Evolutionary conservation across 2,797 vertebrate genomes (phyloP).

Genomic region (Eleutherodactylus coqui): DNA sequence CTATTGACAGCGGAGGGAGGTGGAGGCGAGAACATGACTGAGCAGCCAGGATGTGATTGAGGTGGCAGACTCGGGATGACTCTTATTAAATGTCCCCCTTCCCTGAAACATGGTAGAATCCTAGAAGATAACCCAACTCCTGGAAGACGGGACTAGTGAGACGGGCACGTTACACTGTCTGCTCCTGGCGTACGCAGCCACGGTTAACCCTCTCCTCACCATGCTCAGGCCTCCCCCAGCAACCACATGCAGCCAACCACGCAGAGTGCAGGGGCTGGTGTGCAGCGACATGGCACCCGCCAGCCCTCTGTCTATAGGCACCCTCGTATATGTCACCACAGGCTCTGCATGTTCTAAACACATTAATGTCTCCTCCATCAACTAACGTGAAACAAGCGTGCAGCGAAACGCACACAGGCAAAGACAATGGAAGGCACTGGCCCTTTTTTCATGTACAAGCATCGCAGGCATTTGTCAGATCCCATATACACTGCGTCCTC

Average conservation of each 20-base stretch:
- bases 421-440: constrained; percentile 5
- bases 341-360: background rate
- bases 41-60: constrained; percentile 1
- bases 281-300: background rate
- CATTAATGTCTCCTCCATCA: background rate
- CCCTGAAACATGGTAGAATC: background rate
- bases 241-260: constrained; percentile 37
- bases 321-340: background rate
- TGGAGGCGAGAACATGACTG: constrained; percentile 1
- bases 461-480: background rate
- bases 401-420: background rate
- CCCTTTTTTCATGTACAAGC: constrained; percentile 18
- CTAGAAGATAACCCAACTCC: constrained; percentile 13
- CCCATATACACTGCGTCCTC: background rate
- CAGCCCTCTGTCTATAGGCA: background rate
- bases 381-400: too few species aligned
- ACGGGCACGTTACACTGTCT: constrained; percentile 26
- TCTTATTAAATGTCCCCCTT: constrained; percentile 14
- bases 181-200: background rate
- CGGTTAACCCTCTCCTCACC: constrained; percentile 23
- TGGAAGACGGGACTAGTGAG: background rate
- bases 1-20: background rate
- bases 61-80: constrained; percentile 25
- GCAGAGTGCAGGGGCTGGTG: constrained; percentile 3
- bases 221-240: constrained; percentile 26